These are phyloP conservation scores for Tortrix viridana DNA, from an alignment of 2,888 invertebrate species.

Conservation along the genomic window DNA sequence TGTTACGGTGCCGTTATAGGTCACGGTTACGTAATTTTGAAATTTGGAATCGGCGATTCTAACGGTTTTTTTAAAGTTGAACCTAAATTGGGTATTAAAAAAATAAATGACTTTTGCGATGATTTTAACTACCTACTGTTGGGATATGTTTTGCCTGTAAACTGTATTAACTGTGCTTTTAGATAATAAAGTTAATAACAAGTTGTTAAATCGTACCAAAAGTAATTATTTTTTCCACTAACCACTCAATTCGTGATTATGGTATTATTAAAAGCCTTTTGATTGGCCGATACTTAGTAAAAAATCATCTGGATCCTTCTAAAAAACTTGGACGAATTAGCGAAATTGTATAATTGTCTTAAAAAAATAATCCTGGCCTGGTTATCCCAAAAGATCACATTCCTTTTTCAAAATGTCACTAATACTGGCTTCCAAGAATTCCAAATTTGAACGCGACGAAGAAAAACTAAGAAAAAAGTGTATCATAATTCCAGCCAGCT, in stretches of 20 bases:
- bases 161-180: too few relatives aligned
- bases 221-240: too few relatives aligned
- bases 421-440: constrained; percentile 27
- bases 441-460: constrained; percentile 26
- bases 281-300: too few relatives aligned
- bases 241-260: too few relatives aligned
- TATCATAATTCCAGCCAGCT: constrained; percentile 25
- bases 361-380: neutral
- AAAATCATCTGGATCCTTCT: too few relatives aligned
- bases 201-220: too few relatives aligned
- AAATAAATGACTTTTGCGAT: constrained; percentile 25
- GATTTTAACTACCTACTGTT: too few relatives aligned
- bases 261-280: too few relatives aligned
- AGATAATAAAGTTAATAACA: too few relatives aligned
- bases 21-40: constrained; percentile 43
- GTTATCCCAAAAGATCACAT: neutral
- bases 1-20: constrained; percentile 62
- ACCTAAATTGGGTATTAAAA: neutral
- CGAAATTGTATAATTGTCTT: constrained; percentile 17
- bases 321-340: constrained; percentile 1
- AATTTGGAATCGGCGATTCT: constrained; percentile 38
- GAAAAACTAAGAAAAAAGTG: constrained; percentile 18
- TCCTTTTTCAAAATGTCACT: constrained; percentile 17
- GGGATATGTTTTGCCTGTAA: too few relatives aligned
- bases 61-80: constrained; percentile 37